Conservation (phyloP, 2,888 invertebrate species). For the Frankliniella intonsa region DNA sequence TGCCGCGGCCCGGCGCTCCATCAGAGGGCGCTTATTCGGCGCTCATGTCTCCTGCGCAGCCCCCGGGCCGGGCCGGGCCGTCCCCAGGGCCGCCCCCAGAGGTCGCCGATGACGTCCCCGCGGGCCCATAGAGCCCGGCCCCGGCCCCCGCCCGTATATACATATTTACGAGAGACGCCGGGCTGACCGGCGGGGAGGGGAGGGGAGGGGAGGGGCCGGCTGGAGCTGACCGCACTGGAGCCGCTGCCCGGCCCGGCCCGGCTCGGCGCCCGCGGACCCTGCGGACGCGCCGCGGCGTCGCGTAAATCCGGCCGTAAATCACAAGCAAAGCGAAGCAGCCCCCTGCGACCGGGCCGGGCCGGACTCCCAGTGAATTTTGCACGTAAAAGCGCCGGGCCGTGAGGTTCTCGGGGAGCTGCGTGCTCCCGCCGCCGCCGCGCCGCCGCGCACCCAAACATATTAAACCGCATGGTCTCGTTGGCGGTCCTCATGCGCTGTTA, state of each 20-base stretch:
- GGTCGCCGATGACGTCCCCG: conserved; percentile 4
- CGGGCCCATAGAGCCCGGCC: not conserved
- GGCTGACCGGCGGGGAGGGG: too few species aligned
- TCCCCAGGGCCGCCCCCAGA: not conserved
- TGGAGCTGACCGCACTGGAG: not conserved
- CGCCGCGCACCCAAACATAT: too few species aligned
- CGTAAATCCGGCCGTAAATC: conserved; percentile 10
- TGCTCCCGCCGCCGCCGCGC: too few species aligned
- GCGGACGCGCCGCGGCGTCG: not conserved
- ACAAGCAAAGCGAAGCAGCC: not conserved
- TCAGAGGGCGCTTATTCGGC: too few species aligned
- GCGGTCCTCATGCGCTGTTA: too few species aligned
- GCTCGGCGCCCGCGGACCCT: not conserved
- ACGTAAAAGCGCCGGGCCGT: too few species aligned
- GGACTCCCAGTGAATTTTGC: not conserved
- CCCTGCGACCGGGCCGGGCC: not conserved
- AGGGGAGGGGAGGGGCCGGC: not conserved
- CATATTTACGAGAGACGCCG: not conserved
- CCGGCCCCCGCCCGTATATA: not conserved
- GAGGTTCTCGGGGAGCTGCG: too few species aligned
- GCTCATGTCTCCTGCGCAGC: not conserved
- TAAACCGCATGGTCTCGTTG: too few species aligned
- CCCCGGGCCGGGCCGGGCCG: not conserved
- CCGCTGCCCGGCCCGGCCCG: not conserved
- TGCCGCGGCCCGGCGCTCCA: too few species aligned